Evolutionary conservation across 2,797 vertebrate genomes (phyloP), one percentile per base, ranked within the genome.

Genomic region (Melopsittacus undulatus): DNA sequence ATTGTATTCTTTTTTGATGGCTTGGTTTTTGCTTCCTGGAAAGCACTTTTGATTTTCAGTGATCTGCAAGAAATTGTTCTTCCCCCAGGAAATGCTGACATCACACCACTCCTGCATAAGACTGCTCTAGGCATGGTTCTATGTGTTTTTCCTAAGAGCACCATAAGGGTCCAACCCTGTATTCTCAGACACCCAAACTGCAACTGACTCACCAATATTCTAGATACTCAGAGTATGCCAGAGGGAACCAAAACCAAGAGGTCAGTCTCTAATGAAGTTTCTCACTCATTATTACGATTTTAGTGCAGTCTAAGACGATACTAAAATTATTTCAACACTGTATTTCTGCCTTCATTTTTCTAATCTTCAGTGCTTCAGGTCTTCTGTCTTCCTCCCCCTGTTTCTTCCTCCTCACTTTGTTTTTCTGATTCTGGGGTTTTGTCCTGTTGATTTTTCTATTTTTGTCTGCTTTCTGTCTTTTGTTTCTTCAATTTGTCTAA

Each of bases 21-120:
- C 61, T 54, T 84, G 29, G 19, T 34, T 84, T 88, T 95, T 64
- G 20, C 79, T 95, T 95, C 85, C 87, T 92, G 78, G 83, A 95
- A 94, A 94, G 38, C 66, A 59, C 54, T 92, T 94, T 80, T 83
- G 30, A 67, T 78, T 95, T 91, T 87, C 67, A 81, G 26, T 22
- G 66, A 66, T 83, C 76, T 78, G 48, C 67, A 90, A 81, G 54
- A 89, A 89, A 63, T 82, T 63, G 12, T 52, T 89, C 59, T 90
- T 83, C 83, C 85, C 48, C 23, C 69, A 59, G 80, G 68, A 70
- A 78, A 66, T 68, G 62, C 21, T 90, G 72, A 63, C 46, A 61
- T 73, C 45, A 24, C 59, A 75, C 49, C 34, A 21, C 20, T 80
- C 46, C 70, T 88, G 40, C 17, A 13, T 70, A 52, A n/a, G 13